Evolutionary conservation across 2,888 invertebrate species (phyloP).

Genomic region (Lepidonotus clava): DNA sequence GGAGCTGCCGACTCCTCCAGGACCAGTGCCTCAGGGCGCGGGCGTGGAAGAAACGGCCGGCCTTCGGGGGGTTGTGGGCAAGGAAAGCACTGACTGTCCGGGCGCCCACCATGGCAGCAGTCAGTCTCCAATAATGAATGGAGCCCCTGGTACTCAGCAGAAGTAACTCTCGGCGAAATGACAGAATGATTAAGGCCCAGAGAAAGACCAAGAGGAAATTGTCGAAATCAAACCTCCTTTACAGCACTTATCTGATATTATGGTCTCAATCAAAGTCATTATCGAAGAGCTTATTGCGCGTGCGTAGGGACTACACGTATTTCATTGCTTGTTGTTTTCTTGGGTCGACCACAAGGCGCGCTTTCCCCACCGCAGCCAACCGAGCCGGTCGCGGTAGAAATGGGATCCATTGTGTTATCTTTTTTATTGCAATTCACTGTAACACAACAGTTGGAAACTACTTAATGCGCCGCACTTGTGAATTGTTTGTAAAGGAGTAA

Average conservation of each 20-base stretch:
- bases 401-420: too few species aligned
- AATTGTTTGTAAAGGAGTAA: too few species aligned
- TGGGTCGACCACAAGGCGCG: not conserved
- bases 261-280: not conserved
- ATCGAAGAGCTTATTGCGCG: not conserved
- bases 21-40: too few species aligned
- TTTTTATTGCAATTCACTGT: too few species aligned
- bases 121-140: not conserved
- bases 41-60: too few species aligned
- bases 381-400: too few species aligned
- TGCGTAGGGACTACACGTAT: not conserved
- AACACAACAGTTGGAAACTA: too few species aligned
- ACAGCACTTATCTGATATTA: slow-evolving; percentile 1
- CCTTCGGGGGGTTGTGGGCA: not conserved
- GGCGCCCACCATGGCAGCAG: not conserved
- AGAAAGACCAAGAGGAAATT: not conserved
- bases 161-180: not conserved
- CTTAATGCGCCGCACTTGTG: too few species aligned
- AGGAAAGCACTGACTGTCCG: not conserved
- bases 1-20: too few species aligned
- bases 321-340: slow-evolving; percentile 8
- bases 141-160: not conserved
- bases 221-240: slow-evolving; percentile 6
- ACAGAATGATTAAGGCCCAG: not conserved
- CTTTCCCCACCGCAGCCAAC: too few species aligned